Evolutionary conservation across 2,797 vertebrate genomes (phyloP).

Genomic region (Scleropages formosus): DNA sequence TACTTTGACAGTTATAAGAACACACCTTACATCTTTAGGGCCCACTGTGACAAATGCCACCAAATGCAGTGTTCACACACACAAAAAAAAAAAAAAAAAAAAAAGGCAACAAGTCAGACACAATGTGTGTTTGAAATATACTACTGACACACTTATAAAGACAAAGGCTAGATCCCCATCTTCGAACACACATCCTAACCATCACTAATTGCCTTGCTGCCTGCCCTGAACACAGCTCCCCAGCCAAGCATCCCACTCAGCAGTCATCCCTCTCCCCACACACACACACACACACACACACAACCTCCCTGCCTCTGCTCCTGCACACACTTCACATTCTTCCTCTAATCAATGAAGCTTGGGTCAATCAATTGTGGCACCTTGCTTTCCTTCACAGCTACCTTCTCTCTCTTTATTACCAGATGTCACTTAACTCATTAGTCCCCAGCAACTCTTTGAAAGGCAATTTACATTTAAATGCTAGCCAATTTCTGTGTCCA

Average conservation of each 20-base stretch:
- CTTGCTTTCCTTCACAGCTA: slow-evolving; percentile 64
- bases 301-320: slow-evolving; percentile 38
- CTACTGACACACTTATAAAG: too few species aligned
- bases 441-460: slow-evolving; percentile 51
- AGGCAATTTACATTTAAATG: slow-evolving; percentile 33
- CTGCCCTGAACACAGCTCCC: neutral
- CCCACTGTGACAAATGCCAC: too few species aligned
- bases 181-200: neutral
- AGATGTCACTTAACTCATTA: slow-evolving; percentile 73
- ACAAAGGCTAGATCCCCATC: neutral
- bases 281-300: slow-evolving; percentile 47
- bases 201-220: neutral
- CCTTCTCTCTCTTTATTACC: slow-evolving; percentile 68
- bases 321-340: slow-evolving; percentile 70
- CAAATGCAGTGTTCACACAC: too few species aligned
- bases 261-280: slow-evolving; percentile 49
- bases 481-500: neutral
- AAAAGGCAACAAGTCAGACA: too few species aligned
- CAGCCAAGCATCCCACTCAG: slow-evolving; percentile 50
- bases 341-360: slow-evolving; percentile 77
- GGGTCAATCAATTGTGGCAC: slow-evolving; percentile 67
- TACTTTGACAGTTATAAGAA: slow-evolving; percentile 31
- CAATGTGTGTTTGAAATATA: too few species aligned
- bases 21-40: too few species aligned
- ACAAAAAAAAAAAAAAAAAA: too few species aligned